These are phyloP conservation scores for Sarcophaga variegata DNA, from an alignment of 2,888 invertebrate genomes.

Conservation along the genomic window DNA sequence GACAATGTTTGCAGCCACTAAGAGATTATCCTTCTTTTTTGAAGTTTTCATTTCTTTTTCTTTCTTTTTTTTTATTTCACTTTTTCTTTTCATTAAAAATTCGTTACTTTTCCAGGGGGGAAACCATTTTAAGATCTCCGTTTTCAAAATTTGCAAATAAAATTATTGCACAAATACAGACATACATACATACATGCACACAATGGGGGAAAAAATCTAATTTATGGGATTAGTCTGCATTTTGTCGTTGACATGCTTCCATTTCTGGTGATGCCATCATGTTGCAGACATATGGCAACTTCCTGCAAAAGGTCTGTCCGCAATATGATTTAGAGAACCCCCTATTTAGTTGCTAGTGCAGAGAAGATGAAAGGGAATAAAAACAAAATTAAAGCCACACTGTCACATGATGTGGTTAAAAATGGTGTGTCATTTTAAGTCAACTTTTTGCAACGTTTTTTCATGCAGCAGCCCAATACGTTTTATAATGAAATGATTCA, in stretches of 20 bases:
- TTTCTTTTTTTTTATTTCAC: background rate
- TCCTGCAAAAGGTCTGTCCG: background rate
- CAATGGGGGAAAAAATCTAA: slow-evolving; percentile 25
- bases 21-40: slow-evolving; percentile 49
- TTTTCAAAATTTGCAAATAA: slow-evolving; percentile 25
- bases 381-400: slow-evolving; percentile 27
- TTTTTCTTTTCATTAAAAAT: slow-evolving; percentile 23
- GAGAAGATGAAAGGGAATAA: background rate
- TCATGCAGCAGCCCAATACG: too few species aligned
- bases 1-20: slow-evolving; percentile 17
- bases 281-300: slow-evolving; percentile 35
- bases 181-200: background rate
- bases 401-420: slow-evolving; percentile 33
- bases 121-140: background rate
- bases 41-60: slow-evolving; percentile 44
- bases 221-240: slow-evolving; percentile 39
- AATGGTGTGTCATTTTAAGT: slow-evolving; percentile 33
- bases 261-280: slow-evolving; percentile 21
- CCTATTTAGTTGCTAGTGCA: background rate
- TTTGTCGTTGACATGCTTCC: slow-evolving; percentile 8
- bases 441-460: background rate
- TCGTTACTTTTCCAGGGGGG: background rate
- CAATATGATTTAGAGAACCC: slow-evolving; percentile 7
- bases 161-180: background rate
- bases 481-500: background rate